phyloP scores from a whole-genome alignment of 1,140 invertebrate genomes.

The Subanguina moxae region DNA sequence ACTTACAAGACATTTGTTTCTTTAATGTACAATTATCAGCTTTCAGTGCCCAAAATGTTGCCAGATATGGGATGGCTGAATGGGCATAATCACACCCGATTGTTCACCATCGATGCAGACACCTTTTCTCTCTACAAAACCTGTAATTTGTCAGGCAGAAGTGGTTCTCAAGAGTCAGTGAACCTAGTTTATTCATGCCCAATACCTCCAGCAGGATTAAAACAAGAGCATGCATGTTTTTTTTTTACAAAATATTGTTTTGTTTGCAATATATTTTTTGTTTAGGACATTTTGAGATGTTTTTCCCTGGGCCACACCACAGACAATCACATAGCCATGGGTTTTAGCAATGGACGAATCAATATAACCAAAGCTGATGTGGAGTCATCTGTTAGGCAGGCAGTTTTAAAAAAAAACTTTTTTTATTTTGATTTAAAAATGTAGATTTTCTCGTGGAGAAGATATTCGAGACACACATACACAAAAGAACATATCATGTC shows the following conservation, averaged over 20 bases:
- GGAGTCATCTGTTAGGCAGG: conserved; percentile 11
- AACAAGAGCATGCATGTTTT: conserved; percentile 21
- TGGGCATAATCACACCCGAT: not conserved
- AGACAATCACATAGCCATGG: conserved; percentile 22
- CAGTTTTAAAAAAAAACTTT: conserved; percentile 2
- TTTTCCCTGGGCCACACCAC: conserved; percentile 17
- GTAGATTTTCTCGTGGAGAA: conserved; percentile 16
- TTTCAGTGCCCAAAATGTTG: not conserved
- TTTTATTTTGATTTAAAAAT: not conserved
- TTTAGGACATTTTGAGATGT: conserved; percentile 15
- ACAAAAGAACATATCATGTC: conserved; percentile 22
- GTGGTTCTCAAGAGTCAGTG: not conserved
- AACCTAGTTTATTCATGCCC: not conserved
- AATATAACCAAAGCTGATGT: conserved; percentile 12
- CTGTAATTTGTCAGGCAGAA: not conserved
- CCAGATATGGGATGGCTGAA: conserved; percentile 9
- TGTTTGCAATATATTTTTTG: not conserved
- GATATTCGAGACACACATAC: conserved; percentile 21
- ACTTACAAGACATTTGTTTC: too few relatives aligned
- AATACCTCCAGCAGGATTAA: not conserved
- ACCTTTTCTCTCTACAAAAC: conserved; percentile 15
- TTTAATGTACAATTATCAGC: too few relatives aligned
- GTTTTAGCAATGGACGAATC: conserved; percentile 23
- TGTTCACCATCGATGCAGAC: conserved; percentile 23
- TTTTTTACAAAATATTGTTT: not conserved